phyloP scores from a whole-genome alignment of 2,888 invertebrate genomes.

The Heterodera filipjevi region DNA sequence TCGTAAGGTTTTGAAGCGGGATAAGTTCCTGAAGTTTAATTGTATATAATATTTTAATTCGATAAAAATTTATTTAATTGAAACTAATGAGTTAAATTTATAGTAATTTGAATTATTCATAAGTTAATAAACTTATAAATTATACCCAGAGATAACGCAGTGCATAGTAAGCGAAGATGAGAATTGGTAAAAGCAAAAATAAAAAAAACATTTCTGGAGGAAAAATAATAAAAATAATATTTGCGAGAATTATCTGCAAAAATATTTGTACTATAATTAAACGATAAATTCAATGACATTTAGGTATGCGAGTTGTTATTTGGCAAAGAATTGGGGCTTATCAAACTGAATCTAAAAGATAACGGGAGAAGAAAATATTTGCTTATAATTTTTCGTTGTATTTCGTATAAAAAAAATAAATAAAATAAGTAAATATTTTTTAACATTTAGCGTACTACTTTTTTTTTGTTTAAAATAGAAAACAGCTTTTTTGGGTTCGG shows the following conservation, averaged over 20 bases:
- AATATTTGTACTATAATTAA: not conserved
- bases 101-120: no score
- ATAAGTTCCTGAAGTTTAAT: conserved; percentile 27
- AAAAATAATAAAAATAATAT: not conserved
- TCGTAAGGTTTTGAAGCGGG: conserved; percentile 25
- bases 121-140: no score
- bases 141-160: conserved; percentile 17
- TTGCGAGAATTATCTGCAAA: not conserved
- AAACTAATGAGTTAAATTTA: no score
- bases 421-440: no score
- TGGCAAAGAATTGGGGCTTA: not conserved
- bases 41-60: not conserved
- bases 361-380: not conserved
- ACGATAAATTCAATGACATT: not conserved
- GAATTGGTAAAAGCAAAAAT: not conserved
- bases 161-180: not conserved
- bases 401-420: not conserved
- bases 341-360: not conserved
- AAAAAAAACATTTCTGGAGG: not conserved
- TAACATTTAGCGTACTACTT: no score
- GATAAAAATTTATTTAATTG: not conserved
- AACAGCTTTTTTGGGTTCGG: no score
- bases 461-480: no score
- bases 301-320: not conserved
- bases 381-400: not conserved